phyloP scores from a whole-genome alignment of 2,888 invertebrate species.

The Lymantria monacha region DNA sequence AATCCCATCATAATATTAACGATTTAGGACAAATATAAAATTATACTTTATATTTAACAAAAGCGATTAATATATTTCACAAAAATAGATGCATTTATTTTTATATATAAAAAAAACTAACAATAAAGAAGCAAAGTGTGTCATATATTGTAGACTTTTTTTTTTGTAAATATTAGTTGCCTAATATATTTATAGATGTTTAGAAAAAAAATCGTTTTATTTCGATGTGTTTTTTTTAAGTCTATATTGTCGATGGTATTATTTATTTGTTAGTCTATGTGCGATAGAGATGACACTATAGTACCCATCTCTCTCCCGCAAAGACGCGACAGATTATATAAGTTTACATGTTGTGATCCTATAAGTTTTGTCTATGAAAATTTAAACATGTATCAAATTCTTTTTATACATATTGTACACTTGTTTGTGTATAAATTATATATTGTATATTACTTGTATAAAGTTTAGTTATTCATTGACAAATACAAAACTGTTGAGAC shows the following conservation, averaged over 20 bases:
- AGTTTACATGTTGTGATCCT: conserved; percentile 2
- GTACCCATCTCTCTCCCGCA: conserved; percentile 12
- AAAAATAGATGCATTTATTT: no score
- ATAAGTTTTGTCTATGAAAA: conserved; percentile 7
- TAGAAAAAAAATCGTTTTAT: conserved; percentile 15
- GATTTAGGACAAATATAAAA: no score
- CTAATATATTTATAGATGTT: conserved; percentile 28
- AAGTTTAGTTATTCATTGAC: conserved; percentile 4
- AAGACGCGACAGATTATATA: neutral
- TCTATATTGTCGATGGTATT: neutral
- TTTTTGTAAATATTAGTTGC: conserved; percentile 37
- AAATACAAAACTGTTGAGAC: neutral
- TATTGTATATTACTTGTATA: conserved; percentile 32
- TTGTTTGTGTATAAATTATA: conserved; percentile 64
- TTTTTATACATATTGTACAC: conserved; percentile 63
- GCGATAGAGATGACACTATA: conserved; percentile 8
- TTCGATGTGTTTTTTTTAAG: conserved; percentile 34
- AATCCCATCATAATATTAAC: no score
- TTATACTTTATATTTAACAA: no score
- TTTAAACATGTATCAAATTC: conserved; percentile 16
- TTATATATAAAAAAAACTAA: no score
- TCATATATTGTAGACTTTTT: conserved; percentile 13
- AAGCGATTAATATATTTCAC: no score
- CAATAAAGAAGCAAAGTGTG: conserved; percentile 2
- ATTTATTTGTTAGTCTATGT: conserved; percentile 2